phyloP scores from a whole-genome alignment of 2,113 vertebrate species.

The Pseudopipra pipra region DNA sequence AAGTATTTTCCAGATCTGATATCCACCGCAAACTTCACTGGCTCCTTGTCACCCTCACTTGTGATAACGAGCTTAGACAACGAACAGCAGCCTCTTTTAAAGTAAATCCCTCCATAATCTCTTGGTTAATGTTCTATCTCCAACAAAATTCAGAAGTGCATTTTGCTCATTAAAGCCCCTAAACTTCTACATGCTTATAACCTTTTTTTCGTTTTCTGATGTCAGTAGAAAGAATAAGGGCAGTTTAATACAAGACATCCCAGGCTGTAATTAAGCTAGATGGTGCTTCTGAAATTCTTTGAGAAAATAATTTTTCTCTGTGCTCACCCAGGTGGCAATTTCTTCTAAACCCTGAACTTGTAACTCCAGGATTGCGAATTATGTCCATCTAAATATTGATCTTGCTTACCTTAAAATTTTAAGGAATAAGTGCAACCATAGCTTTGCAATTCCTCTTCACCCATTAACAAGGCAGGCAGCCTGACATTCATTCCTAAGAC shows the following conservation, averaged over 20 bases:
- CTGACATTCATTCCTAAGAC: neutral
- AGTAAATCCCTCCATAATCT: fast-evolving
- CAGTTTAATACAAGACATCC: neutral
- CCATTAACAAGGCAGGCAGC: neutral
- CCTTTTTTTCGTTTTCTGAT: neutral
- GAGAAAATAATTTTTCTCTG: neutral
- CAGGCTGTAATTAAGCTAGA: neutral
- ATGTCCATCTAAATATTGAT: neutral
- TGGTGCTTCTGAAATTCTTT: neutral
- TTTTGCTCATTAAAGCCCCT: neutral
- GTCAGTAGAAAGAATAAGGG: neutral
- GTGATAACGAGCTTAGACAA: neutral
- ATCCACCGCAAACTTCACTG: neutral
- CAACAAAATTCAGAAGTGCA: neutral
- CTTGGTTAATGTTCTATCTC: neutral
- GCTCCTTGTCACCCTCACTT: conserved; percentile 16
- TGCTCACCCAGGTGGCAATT: neutral
- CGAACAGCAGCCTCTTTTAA: conserved; percentile 19
- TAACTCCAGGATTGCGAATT: neutral
- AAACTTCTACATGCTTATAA: neutral
- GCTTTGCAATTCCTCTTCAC: neutral
- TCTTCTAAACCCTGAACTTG: neutral
- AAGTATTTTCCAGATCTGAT: conserved; percentile 41
- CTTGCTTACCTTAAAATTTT: neutral
- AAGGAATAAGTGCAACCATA: neutral